Conservation (phyloP, 2,797 vertebrate species). For the Hydrophis major region DNA sequence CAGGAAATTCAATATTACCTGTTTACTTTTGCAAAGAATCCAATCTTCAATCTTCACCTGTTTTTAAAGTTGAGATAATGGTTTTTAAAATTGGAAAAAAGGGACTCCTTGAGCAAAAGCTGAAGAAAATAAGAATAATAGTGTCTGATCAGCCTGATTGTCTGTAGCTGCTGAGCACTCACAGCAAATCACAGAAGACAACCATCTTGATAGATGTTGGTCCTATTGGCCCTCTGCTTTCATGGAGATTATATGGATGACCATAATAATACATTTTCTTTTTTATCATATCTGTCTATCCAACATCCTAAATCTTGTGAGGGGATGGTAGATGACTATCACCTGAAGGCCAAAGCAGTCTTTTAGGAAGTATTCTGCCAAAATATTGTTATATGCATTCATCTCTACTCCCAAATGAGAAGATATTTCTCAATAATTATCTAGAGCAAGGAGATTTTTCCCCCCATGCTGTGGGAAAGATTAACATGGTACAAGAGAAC, state of each 20-base stretch:
- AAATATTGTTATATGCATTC: background rate
- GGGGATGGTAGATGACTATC: background rate
- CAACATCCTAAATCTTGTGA: background rate
- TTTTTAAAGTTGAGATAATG: constrained; percentile 1
- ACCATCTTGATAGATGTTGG: constrained; percentile 16
- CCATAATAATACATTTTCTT: constrained; percentile 11
- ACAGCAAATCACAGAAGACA: background rate
- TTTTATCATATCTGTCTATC: constrained; percentile 6
- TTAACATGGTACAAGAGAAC: background rate
- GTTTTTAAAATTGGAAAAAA: constrained; percentile 46
- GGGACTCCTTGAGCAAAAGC: constrained; percentile 33
- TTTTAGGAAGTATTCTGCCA: background rate
- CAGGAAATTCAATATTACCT: background rate
- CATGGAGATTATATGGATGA: constrained; percentile 25
- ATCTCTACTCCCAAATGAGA: background rate
- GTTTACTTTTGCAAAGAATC: background rate
- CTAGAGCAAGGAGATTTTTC: background rate
- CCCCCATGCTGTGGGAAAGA: background rate
- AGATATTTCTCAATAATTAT: background rate
- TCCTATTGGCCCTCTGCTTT: constrained; percentile 25
- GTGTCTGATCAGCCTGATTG: constrained; percentile 17
- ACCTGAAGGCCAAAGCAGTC: background rate
- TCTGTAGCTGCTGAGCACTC: constrained; percentile 52
- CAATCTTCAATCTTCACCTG: background rate
- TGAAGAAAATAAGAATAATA: constrained; percentile 43